These are phyloP conservation scores for Chaenodraco wilsoni DNA, from an alignment of 2,797 vertebrate species.

Conservation along the genomic window DNA sequence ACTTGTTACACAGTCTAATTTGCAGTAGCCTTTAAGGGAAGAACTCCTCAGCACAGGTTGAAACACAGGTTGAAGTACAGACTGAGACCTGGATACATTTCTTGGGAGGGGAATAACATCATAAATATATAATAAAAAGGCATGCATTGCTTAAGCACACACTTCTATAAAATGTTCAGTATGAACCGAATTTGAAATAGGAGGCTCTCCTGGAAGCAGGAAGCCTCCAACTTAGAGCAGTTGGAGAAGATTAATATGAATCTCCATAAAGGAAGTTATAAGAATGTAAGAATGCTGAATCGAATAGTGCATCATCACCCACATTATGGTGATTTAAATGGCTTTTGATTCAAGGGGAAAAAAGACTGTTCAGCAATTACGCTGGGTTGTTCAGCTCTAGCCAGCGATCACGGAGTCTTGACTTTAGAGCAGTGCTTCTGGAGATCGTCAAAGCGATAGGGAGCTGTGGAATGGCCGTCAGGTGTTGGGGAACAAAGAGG, in stretches of 20 bases:
- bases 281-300: not conserved
- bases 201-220: not conserved
- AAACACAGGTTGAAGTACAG: not conserved
- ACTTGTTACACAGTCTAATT: slow-evolving; percentile 41
- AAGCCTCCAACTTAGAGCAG: slow-evolving; percentile 1
- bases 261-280: not conserved
- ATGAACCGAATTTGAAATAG: not conserved
- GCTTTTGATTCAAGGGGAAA: slow-evolving; percentile 40
- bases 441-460: slow-evolving; percentile 70
- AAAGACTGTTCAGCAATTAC: slow-evolving; percentile 35
- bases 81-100: slow-evolving; percentile 3
- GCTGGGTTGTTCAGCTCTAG: slow-evolving; percentile 37
- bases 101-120: not conserved
- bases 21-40: slow-evolving; percentile 8
- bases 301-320: slow-evolving; percentile 47
- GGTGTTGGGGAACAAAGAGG: slow-evolving; percentile 81
- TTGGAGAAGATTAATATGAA: slow-evolving; percentile 12
- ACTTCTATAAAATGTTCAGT: not conserved
- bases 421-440: slow-evolving; percentile 64
- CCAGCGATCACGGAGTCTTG: slow-evolving; percentile 55
- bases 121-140: not conserved
- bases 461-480: slow-evolving; percentile 66
- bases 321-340: slow-evolving; percentile 49
- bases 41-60: slow-evolving; percentile 23
- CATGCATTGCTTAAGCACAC: not conserved